Evolutionary conservation across 2,888 invertebrate genomes (phyloP).

Genomic region (Oxycera nigricornis): DNA sequence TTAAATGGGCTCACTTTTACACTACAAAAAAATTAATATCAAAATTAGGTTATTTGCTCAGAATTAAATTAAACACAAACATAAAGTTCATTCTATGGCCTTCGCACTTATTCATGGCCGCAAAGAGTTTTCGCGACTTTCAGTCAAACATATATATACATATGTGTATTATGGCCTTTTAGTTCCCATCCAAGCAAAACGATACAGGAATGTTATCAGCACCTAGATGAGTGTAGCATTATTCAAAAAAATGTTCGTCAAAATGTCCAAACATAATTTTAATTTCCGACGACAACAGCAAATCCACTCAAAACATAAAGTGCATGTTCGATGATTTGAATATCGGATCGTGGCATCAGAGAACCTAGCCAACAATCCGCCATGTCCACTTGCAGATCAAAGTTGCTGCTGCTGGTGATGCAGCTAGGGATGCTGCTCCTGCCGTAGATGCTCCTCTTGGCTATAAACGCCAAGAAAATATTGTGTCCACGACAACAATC

Average conservation of each 20-base stretch:
- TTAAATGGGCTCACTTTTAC: no score
- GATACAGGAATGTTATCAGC: slow-evolving; percentile 12
- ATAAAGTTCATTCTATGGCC: no score
- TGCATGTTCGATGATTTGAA: slow-evolving; percentile 30
- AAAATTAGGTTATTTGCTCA: no score
- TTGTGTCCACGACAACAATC: slow-evolving; percentile 10
- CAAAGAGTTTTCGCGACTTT: no score
- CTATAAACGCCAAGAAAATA: slow-evolving; percentile 27
- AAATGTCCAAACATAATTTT: slow-evolving; percentile 31
- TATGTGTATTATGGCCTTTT: no score
- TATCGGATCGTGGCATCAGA: slow-evolving; percentile 24
- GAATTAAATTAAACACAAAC: no score
- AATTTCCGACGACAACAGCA: slow-evolving; percentile 12
- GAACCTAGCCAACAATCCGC: slow-evolving; percentile 26
- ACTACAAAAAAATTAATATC: no score
- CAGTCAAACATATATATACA: no score
- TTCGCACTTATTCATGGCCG: no score
- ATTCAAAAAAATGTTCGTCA: slow-evolving; percentile 25
- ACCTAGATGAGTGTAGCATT: slow-evolving; percentile 10
- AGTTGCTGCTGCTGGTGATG: not conserved
- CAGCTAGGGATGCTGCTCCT: not conserved
- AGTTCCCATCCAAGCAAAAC: not conserved
- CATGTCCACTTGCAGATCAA: slow-evolving; percentile 16
- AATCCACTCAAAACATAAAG: slow-evolving; percentile 12
- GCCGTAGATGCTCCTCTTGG: no score